Conservation (phyloP, 2,888 invertebrate species). For the Heterodera filipjevi region DNA sequence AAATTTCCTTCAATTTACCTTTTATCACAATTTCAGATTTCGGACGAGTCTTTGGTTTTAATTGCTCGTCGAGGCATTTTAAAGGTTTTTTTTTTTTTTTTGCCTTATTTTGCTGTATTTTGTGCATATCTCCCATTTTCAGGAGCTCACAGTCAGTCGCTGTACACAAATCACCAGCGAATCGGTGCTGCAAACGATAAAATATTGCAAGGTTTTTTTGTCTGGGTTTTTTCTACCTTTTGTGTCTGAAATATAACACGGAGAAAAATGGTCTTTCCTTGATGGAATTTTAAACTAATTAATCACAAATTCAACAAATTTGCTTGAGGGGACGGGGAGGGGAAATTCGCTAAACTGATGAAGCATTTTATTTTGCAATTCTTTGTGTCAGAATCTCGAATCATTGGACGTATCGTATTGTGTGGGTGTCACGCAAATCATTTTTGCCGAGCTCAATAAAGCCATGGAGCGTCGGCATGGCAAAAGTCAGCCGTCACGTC, state of each 20-base stretch:
- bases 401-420: constrained; percentile 34
- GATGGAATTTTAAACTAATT: no score
- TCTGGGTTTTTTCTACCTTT: neutral
- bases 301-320: no score
- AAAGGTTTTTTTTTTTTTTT: constrained; percentile 12
- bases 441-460: constrained; percentile 24
- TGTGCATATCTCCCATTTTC: neutral
- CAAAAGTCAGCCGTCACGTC: neutral
- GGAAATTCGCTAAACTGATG: no score
- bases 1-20: neutral
- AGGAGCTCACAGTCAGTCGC: constrained; percentile 28
- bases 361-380: no score
- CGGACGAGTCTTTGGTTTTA: constrained; percentile 28
- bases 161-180: constrained; percentile 33
- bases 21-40: neutral
- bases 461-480: constrained; percentile 16
- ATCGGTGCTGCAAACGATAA: constrained; percentile 28
- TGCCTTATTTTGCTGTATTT: neutral
- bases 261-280: no score
- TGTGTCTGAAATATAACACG: no score
- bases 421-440: constrained; percentile 17
- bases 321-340: no score
- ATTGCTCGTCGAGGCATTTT: constrained; percentile 26
- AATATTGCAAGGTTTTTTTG: constrained; percentile 29
- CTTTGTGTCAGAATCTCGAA: constrained; percentile 29